Percentiles rank a stretch among this genome's conserved stretches.
Evolutionary conservation across 1,140 invertebrate genomes (phyloP).

Genomic region (Lordiphosa mommai): DNA sequence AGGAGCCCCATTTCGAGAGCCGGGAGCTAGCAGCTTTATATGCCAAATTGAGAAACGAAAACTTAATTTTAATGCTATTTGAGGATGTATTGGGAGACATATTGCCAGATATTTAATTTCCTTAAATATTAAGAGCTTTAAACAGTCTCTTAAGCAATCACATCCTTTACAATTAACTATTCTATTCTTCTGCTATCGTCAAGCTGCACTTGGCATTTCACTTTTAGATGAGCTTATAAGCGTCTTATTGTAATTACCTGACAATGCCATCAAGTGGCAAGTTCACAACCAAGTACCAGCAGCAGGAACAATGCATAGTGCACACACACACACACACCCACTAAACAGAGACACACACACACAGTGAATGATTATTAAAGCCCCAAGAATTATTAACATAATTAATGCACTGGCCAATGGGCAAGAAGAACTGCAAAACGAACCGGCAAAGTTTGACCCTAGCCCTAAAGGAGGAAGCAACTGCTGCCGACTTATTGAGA

Average conservation of each 20-base stretch:
- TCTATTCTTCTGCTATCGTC: too few relatives aligned
- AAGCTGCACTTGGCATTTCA: conserved; percentile 40
- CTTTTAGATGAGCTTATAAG: conserved; percentile 66
- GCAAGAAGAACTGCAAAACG: neutral
- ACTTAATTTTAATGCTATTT: too few relatives aligned
- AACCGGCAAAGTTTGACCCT: conserved; percentile 19
- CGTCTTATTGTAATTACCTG: conserved; percentile 73
- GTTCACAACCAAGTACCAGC: conserved; percentile 6
- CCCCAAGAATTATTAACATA: conserved; percentile 69
- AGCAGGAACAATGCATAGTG: conserved; percentile 11
- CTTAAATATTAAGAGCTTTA: too few relatives aligned
- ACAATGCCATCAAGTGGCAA: conserved; percentile 58
- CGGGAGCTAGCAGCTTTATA: too few relatives aligned
- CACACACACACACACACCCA: conserved; percentile 9
- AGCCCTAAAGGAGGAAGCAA: conserved; percentile 11
- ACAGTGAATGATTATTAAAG: conserved; percentile 57
- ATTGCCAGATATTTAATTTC: too few relatives aligned
- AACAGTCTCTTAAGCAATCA: too few relatives aligned
- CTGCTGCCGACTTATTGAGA: conserved; percentile 24
- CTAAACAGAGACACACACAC: conserved; percentile 4
- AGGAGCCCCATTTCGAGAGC: too few relatives aligned
- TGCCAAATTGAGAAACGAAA: too few relatives aligned
- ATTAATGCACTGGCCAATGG: conserved; percentile 48
- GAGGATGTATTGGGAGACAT: too few relatives aligned
- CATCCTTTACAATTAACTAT: too few relatives aligned